phyloP scores from a whole-genome alignment of 2,797 vertebrate species.

The Coilia nasus region DNA sequence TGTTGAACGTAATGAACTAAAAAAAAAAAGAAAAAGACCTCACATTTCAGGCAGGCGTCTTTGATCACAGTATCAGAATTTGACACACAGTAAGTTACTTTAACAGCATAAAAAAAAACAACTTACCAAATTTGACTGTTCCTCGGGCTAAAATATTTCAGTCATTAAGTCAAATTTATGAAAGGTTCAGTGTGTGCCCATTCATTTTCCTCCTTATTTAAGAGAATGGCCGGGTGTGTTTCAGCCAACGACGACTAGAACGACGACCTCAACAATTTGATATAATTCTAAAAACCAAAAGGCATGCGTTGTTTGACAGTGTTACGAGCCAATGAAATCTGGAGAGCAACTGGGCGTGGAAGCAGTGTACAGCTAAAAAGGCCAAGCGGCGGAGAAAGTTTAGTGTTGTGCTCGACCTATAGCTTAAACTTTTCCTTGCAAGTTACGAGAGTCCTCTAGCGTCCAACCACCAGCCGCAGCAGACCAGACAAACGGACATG shows the following conservation, averaged over 20 bases:
- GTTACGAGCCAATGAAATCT: not conserved
- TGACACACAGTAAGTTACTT: not conserved
- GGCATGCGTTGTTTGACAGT: not conserved
- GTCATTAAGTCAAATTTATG: not conserved
- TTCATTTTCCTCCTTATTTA: not conserved
- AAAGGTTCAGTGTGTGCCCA: not conserved
- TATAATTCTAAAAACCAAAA: not conserved
- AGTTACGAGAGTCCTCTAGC: constrained; percentile 12
- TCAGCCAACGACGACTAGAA: not conserved
- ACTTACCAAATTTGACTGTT: constrained; percentile 1
- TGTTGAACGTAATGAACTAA: not conserved
- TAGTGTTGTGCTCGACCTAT: not conserved
- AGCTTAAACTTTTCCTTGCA: not conserved
- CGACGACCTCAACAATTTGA: not conserved
- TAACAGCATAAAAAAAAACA: not conserved
- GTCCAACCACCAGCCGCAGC: not conserved
- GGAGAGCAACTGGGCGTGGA: not conserved
- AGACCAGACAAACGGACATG: not conserved
- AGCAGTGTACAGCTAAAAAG: not conserved
- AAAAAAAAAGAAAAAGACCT: not conserved
- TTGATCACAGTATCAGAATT: not conserved
- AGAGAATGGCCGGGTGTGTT: not conserved
- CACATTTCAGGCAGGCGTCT: not conserved
- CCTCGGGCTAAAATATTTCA: not conserved
- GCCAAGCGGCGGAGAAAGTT: not conserved